phyloP scores from a whole-genome alignment of 2,888 invertebrate species.

The Apoda limacodes region DNA sequence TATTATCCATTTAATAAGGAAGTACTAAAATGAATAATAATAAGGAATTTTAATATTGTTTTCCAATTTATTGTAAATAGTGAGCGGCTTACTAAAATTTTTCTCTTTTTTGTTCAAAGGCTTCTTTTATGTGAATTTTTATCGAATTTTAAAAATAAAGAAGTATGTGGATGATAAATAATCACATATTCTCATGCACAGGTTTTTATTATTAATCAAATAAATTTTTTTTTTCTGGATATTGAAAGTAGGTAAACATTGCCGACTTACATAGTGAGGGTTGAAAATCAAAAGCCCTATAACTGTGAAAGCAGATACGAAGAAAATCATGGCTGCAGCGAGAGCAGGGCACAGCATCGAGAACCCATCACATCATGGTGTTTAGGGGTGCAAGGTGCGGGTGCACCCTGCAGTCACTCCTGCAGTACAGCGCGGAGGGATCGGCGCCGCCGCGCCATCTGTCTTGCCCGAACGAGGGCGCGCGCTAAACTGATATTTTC shows the following conservation, averaged over 20 bases:
- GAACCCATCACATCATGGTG: conserved; percentile 25
- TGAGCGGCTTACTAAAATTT: too few relatives aligned
- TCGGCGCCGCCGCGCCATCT: conserved; percentile 17
- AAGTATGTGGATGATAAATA: too few relatives aligned
- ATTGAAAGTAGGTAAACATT: conserved; percentile 1
- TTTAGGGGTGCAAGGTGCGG: conserved; percentile 24
- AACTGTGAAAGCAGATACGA: conserved; percentile 33
- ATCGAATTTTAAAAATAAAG: too few relatives aligned
- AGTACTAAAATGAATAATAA: too few relatives aligned
- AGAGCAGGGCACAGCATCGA: conserved; percentile 33
- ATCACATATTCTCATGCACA: too few relatives aligned
- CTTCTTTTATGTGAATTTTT: too few relatives aligned
- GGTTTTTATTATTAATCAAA: too few relatives aligned
- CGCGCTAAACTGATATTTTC: conserved; percentile 27
- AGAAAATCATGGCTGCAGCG: conserved; percentile 38
- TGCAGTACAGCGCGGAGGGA: conserved; percentile 17
- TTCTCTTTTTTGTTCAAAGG: too few relatives aligned
- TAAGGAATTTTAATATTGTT: too few relatives aligned
- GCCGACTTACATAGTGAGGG: conserved; percentile 17
- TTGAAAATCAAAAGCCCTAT: conserved; percentile 32
- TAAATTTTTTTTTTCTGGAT: conserved; percentile 1
- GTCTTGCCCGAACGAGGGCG: conserved; percentile 24
- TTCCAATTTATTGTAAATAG: too few relatives aligned
- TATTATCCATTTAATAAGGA: too few relatives aligned
- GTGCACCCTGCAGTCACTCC: conserved; percentile 21